Conservation (phyloP, 2,113 vertebrate genomes). For the Alexandromys fortis region DNA sequence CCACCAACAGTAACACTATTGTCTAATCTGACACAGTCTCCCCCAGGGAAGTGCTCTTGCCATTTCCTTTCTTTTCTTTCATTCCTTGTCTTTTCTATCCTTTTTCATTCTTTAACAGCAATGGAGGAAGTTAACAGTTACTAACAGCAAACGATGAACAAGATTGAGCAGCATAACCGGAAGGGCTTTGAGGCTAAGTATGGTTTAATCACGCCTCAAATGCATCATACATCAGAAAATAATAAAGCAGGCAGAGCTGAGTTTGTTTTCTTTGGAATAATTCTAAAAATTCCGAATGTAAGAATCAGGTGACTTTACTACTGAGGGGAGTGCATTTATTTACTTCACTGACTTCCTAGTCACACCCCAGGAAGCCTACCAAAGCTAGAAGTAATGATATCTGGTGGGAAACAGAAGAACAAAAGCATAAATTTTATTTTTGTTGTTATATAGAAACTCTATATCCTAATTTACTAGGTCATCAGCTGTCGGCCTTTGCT, state of each 20-base stretch:
- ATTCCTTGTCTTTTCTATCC: conserved; percentile 81
- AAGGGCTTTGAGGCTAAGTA: conserved; percentile 82
- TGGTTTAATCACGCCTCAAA: conserved; percentile 81
- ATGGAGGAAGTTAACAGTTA: conserved; percentile 87
- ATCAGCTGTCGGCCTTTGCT: conserved; percentile 95
- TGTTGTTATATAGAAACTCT: conserved; percentile 88
- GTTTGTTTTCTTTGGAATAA: conserved; percentile 85
- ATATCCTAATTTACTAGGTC: conserved; percentile 89
- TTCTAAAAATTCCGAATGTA: conserved; percentile 87
- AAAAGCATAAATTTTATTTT: conserved; percentile 90
- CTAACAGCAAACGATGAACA: conserved; percentile 87
- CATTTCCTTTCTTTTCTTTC: conserved; percentile 83
- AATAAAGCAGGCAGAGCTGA: conserved; percentile 85
- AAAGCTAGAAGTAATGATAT: conserved; percentile 93
- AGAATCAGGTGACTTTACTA: conserved; percentile 86
- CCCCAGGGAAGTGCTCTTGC: conserved; percentile 83
- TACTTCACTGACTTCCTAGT: conserved; percentile 88
- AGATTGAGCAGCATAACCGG: conserved; percentile 83
- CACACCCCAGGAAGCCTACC: conserved; percentile 94
- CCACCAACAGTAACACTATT: conserved; percentile 89
- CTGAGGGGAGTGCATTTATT: conserved; percentile 95
- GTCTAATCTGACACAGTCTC: conserved; percentile 87
- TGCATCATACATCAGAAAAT: conserved; percentile 82
- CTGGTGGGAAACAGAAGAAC: conserved; percentile 87
- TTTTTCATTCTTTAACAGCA: conserved; percentile 83